Evolutionary conservation across 2,113 vertebrate genomes (phyloP).

Genomic region (Otocyon megalotis): DNA sequence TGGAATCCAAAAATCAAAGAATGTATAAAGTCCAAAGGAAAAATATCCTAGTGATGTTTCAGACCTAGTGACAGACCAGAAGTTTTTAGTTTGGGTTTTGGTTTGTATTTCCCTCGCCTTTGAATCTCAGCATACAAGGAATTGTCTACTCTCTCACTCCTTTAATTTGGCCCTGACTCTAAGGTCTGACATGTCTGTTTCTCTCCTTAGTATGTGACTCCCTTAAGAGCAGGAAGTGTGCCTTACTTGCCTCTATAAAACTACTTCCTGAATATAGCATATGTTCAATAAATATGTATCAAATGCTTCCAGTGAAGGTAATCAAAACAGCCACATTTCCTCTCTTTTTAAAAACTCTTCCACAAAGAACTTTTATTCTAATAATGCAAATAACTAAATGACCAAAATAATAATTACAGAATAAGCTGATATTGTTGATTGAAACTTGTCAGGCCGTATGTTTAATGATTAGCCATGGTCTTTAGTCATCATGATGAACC

Average conservation of each 20-base stretch:
- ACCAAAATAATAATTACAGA: slow-evolving; percentile 20
- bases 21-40: not conserved
- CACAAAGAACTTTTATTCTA: not conserved
- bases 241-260: not conserved
- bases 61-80: not conserved
- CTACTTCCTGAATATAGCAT: not conserved
- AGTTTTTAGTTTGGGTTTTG: not conserved
- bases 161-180: not conserved
- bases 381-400: slow-evolving; percentile 2
- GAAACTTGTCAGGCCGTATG: not conserved
- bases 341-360: not conserved
- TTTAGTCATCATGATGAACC: not conserved
- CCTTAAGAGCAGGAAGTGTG: not conserved
- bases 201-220: not conserved
- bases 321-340: not conserved
- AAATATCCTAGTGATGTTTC: not conserved
- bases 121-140: not conserved
- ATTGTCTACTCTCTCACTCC: not conserved
- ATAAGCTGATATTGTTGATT: not conserved
- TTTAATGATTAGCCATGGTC: not conserved
- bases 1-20: slow-evolving; percentile 18
- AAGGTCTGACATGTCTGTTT: not conserved
- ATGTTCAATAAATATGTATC: not conserved
- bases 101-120: not conserved
- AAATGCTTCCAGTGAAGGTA: not conserved